phyloP scores from a whole-genome alignment of 2,113 vertebrate genomes.

The Toxotes jaculatrix region DNA sequence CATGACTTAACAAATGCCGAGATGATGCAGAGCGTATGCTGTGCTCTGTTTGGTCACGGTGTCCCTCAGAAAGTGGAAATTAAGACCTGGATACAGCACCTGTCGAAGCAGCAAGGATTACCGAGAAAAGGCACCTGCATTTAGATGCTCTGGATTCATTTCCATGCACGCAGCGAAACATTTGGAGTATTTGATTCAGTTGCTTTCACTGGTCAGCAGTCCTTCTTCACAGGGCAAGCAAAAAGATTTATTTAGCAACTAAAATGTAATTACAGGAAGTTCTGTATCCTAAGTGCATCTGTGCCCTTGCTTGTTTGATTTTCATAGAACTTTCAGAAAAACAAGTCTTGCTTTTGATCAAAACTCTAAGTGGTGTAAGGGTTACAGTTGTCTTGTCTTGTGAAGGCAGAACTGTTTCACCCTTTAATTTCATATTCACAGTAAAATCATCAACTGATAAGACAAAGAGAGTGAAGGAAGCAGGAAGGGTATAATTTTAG shows the following conservation, averaged over 20 bases:
- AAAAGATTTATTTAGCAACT: slow-evolving; percentile 25
- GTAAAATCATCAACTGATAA: neutral
- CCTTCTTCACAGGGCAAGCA: neutral
- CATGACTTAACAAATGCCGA: slow-evolving; percentile 5
- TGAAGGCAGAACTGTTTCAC: neutral
- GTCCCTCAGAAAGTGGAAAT: slow-evolving; percentile 3
- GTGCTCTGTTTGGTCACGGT: slow-evolving; percentile 15
- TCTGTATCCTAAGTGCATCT: neutral
- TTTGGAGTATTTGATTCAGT: neutral
- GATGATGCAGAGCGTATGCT: slow-evolving; percentile 23
- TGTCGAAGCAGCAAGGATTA: slow-evolving; percentile 25
- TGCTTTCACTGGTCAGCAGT: slow-evolving; percentile 35
- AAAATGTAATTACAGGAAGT: slow-evolving; percentile 6
- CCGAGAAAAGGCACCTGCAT: neutral
- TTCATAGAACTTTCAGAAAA: neutral
- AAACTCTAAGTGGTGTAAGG: neutral
- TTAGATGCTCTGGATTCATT: slow-evolving; percentile 22
- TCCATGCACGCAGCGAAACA: neutral
- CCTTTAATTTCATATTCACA: neutral
- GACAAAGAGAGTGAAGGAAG: neutral
- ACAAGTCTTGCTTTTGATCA: neutral
- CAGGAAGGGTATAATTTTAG: slow-evolving; percentile 2
- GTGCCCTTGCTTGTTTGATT: neutral
- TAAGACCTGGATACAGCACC: neutral
- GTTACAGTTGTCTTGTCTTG: neutral